phyloP scores from a whole-genome alignment of 2,113 vertebrate genomes.

The Caranx melampygus region DNA sequence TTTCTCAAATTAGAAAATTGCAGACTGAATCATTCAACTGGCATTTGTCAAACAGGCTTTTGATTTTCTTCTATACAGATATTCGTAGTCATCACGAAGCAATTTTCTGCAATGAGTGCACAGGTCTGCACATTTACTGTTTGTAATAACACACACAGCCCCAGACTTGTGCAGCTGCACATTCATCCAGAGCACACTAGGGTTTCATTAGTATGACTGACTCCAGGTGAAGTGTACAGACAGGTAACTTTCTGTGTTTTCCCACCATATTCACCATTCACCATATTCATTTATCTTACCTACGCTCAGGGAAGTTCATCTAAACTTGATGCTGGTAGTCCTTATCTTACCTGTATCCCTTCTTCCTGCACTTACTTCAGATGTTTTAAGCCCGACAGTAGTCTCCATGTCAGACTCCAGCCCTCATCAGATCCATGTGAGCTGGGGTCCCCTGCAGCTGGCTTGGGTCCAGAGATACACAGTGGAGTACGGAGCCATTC shows the following conservation, averaged over 20 bases:
- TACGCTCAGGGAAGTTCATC: background rate
- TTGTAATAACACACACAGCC: background rate
- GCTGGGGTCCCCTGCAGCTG: conserved; percentile 85
- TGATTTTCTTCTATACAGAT: conserved; percentile 4
- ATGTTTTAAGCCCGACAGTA: conserved; percentile 79
- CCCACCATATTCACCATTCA: background rate
- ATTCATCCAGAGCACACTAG: background rate
- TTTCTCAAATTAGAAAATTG: background rate
- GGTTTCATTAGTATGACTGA: background rate
- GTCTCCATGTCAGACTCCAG: conserved; percentile 85
- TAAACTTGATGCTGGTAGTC: background rate
- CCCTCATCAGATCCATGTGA: conserved; percentile 85
- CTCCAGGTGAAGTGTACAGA: background rate
- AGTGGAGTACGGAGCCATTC: conserved; percentile 86
- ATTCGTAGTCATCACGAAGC: background rate
- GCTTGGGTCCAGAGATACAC: conserved; percentile 78
- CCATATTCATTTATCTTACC: background rate
- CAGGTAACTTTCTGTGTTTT: background rate
- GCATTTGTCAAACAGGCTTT: background rate
- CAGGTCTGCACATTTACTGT: conserved; percentile 4
- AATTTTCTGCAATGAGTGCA: background rate
- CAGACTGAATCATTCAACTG: background rate
- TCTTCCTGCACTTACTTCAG: conserved; percentile 35
- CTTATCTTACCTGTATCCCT: background rate
- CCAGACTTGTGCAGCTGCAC: background rate